Base-by-base conservation (phyloP, 1,140 invertebrate genomes). In the Nebria ingens region DNA sequence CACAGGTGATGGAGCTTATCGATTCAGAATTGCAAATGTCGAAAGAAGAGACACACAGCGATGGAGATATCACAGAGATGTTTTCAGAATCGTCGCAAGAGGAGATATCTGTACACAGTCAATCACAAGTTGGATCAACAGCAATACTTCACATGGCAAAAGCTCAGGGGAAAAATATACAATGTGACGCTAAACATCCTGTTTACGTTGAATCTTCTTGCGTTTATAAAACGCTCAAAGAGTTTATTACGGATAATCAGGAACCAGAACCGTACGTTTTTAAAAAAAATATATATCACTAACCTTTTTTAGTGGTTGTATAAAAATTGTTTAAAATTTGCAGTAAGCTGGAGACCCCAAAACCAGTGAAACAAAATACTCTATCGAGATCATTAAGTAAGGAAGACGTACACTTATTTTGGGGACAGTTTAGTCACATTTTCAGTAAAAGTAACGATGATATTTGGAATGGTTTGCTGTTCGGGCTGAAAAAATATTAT, bases 401-500 rank as follows among this genome's bases (percentile, higher is more conserved):
- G 17, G 53, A 72, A 51, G 79, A 82, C 61, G 66, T 81, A 1
- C 70, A 62, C 2, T 58, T 63, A 17, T 81, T 70, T 65, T 82
- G 80, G 80, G 57, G 65, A 23, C 68, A 68, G 52, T 72, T 67
- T 56, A 65, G 62, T n/a, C n/a, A n/a, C 21, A 67, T 76, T 50
- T 79, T 80, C 61, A 61, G 69, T 2, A 25, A 64, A 2, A 63
- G 74, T 1, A 73, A 70, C 53, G 71, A 76, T 58, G 67, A 72
- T 56, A 53, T 80, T 1, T 82, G 80, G 80, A 70, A 79, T 56
- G 72, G 71, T 19, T 62, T 81, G 21, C 56, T 76, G 1, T 65
- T 73, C 22, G 78, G 76, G 12, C 60, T 82, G 17, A 71, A 74
- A 23, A 78, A 76, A 61, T 81, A n/a, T n/a, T n/a, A n/a, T n/a